A percentile compares a stretch with the other conserved stretches of the same genome.
Conservation (phyloP, 1,140 invertebrate species). For the Diachasmimorpha longicaudata region DNA sequence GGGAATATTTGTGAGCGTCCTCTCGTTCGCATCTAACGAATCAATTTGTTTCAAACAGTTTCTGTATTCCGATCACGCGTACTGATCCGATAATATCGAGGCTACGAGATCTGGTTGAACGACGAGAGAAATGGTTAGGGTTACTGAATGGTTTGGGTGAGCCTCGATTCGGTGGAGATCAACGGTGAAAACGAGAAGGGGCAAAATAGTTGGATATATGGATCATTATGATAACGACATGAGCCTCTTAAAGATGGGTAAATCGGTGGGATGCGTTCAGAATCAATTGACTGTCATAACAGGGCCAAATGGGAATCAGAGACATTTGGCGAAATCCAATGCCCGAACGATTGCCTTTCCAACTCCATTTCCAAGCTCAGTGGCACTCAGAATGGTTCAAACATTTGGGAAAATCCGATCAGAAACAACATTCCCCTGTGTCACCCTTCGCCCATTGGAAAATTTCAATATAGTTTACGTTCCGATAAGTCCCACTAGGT, state of each 20-base stretch:
- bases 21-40: conserved; percentile 15
- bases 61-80: conserved; percentile 6
- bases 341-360: not conserved
- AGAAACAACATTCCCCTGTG: not conserved
- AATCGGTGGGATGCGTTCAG: not conserved
- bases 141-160: not conserved
- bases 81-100: conserved; percentile 13
- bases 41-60: conserved; percentile 11
- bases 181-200: not conserved
- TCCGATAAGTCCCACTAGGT: not conserved
- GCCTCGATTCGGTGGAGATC: not conserved
- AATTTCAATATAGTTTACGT: not conserved
- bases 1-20: not conserved
- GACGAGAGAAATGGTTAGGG: not conserved
- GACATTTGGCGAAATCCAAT: not conserved
- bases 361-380: not conserved
- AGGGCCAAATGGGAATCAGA: not conserved
- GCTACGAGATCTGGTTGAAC: not conserved
- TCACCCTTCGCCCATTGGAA: not conserved
- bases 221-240: conserved; percentile 22
- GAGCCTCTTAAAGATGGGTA: not conserved
- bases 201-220: conserved; percentile 11
- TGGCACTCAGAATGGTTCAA: not conserved
- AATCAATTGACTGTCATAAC: conserved; percentile 16
- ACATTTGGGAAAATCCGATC: not conserved